Conservation (phyloP, 2,797 vertebrate genomes). For the Schizopygopsis malacanthus region DNA sequence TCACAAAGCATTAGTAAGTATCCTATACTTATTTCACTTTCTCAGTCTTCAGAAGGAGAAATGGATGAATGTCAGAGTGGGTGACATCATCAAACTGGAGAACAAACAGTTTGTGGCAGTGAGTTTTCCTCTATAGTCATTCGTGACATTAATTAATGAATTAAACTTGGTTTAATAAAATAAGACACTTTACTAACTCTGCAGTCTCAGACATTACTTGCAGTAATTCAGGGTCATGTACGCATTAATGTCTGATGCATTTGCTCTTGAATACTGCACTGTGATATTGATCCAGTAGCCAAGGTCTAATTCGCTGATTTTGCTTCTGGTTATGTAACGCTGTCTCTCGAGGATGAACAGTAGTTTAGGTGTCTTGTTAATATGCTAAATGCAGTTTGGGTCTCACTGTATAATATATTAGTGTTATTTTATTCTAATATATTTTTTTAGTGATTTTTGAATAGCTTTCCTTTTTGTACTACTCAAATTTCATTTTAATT, state of each 20-base stretch:
- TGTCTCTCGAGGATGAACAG: constrained; percentile 1
- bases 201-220: not conserved
- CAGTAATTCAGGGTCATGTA: not conserved
- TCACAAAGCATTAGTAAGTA: not conserved
- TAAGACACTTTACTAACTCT: constrained; percentile 1
- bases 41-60: constrained; percentile 88
- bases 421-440: not conserved
- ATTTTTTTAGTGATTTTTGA: not conserved
- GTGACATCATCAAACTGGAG: constrained; percentile 94
- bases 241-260: not conserved
- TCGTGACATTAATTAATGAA: constrained; percentile 13
- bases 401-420: not conserved
- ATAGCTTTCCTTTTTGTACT: not conserved
- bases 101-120: constrained; percentile 96
- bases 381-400: not conserved
- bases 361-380: constrained; percentile 7
- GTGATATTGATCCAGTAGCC: constrained; percentile 28
- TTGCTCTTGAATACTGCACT: constrained; percentile 1
- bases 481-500: not conserved
- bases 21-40: not conserved
- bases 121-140: constrained; percentile 66
- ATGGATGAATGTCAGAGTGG: constrained; percentile 95
- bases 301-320: not conserved
- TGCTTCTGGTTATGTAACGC: not conserved
- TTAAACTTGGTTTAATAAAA: not conserved